Percentiles rank a stretch among this genome's conserved stretches.
Conservation (phyloP, 2,113 vertebrate genomes). For the Steatornis caripensis region DNA sequence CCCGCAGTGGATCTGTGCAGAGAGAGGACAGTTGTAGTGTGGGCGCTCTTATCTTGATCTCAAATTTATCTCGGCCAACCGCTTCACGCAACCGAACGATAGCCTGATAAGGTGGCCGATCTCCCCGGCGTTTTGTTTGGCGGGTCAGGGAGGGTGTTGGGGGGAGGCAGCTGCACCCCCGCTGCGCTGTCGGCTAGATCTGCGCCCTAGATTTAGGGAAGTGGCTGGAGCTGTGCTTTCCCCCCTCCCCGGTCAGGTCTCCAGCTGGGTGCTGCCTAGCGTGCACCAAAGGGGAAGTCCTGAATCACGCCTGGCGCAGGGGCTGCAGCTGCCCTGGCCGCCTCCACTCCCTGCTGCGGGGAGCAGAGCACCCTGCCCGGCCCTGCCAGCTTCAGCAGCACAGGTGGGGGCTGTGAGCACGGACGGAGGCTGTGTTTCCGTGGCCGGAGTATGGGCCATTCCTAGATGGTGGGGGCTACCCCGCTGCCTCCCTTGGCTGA, state of each 20-base stretch:
- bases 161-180: not conserved
- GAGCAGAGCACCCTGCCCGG: not conserved
- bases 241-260: not conserved
- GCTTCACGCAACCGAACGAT: not conserved
- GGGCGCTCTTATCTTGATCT: not conserved
- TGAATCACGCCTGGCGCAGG: not conserved
- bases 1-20: accelerated
- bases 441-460: accelerated
- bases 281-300: not conserved
- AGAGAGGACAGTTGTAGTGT: not conserved
- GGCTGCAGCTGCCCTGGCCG: not conserved
- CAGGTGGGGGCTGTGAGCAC: accelerated
- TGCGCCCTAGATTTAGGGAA: not conserved
- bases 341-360: not conserved
- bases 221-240: not conserved
- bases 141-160: not conserved
- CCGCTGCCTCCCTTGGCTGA: accelerated
- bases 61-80: not conserved
- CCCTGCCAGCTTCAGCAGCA: not conserved
- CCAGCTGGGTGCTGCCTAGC: not conserved
- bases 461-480: not conserved
- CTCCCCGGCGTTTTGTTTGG: accelerated
- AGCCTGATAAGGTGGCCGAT: not conserved
- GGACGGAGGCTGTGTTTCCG: not conserved
- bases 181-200: accelerated